A percentile compares a stretch with the other conserved stretches of the same genome.
phyloP scores from a whole-genome alignment of 1,140 invertebrate genomes.

The Vollenhovia emeryi region DNA sequence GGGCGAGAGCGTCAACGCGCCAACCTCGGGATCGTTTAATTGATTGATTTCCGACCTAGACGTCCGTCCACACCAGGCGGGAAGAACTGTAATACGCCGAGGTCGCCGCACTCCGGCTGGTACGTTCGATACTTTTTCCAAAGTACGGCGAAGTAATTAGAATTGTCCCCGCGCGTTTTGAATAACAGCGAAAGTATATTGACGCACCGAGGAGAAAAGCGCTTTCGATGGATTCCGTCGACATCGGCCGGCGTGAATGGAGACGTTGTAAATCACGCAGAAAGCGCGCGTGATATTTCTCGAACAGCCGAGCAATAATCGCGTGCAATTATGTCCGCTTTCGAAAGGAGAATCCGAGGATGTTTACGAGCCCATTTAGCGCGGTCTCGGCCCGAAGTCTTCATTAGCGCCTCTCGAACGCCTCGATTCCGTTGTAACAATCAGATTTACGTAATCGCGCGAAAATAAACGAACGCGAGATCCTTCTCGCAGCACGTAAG shows the following conservation, averaged over 20 bases:
- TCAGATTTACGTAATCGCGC: slow-evolving; percentile 32
- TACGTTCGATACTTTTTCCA: background rate
- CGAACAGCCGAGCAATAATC: background rate
- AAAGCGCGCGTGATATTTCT: slow-evolving; percentile 1
- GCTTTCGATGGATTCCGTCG: background rate
- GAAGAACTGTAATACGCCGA: background rate
- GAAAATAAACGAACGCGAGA: slow-evolving; percentile 6
- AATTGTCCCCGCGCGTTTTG: too few species aligned
- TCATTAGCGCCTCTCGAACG: background rate
- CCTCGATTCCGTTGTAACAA: background rate
- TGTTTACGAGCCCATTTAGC: background rate
- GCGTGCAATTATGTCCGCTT: slow-evolving; percentile 2
- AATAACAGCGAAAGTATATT: background rate
- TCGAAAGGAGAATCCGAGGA: background rate
- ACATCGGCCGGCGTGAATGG: background rate
- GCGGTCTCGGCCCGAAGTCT: background rate
- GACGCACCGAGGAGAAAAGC: slow-evolving; percentile 1
- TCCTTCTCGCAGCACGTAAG: too few species aligned
- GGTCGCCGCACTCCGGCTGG: background rate
- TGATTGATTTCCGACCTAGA: slow-evolving; percentile 9
- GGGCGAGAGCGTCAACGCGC: background rate
- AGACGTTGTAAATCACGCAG: slow-evolving; percentile 18
- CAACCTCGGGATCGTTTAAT: background rate
- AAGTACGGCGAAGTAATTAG: too few species aligned
- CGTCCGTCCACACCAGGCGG: background rate